Conservation (phyloP, 1,140 invertebrate genomes). For the Drosophila ogumai region DNA sequence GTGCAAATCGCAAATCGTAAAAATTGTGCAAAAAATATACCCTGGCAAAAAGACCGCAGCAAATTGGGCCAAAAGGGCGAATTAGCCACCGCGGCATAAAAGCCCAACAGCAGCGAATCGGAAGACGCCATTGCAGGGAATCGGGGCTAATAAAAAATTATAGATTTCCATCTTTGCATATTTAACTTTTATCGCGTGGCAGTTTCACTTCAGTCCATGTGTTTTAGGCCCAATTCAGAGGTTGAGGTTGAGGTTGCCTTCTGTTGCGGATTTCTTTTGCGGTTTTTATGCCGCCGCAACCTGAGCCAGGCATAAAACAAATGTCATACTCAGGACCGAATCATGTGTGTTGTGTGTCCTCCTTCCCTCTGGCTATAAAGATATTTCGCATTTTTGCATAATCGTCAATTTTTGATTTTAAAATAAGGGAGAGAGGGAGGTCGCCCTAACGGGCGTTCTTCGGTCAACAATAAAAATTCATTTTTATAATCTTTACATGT, state of each 20-base stretch:
- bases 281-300: slow-evolving; percentile 70
- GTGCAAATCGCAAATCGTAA: slow-evolving; percentile 79
- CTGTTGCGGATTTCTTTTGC: slow-evolving; percentile 51
- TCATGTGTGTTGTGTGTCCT: slow-evolving; percentile 50
- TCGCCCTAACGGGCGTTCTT: slow-evolving; percentile 36
- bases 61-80: slow-evolving; percentile 67
- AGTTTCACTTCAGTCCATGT: slow-evolving; percentile 58
- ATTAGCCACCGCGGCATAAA: slow-evolving; percentile 66
- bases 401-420: slow-evolving; percentile 83
- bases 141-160: slow-evolving; percentile 77
- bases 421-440: slow-evolving; percentile 19
- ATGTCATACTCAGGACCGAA: slow-evolving; percentile 75
- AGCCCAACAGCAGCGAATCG: slow-evolving; percentile 25
- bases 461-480: slow-evolving; percentile 79
- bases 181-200: slow-evolving; percentile 76
- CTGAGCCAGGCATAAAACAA: slow-evolving; percentile 76
- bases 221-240: slow-evolving; percentile 45
- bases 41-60: slow-evolving; percentile 68
- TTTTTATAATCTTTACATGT: slow-evolving; percentile 80
- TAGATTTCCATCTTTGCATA: slow-evolving; percentile 82
- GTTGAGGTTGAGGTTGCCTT: slow-evolving; percentile 18
- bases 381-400: slow-evolving; percentile 80
- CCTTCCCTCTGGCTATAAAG: slow-evolving; percentile 42
- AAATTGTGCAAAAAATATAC: slow-evolving; percentile 62
- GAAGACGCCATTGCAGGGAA: slow-evolving; percentile 57